Conservation (phyloP, 2,113 vertebrate species). For the Phainopepla nitens region DNA sequence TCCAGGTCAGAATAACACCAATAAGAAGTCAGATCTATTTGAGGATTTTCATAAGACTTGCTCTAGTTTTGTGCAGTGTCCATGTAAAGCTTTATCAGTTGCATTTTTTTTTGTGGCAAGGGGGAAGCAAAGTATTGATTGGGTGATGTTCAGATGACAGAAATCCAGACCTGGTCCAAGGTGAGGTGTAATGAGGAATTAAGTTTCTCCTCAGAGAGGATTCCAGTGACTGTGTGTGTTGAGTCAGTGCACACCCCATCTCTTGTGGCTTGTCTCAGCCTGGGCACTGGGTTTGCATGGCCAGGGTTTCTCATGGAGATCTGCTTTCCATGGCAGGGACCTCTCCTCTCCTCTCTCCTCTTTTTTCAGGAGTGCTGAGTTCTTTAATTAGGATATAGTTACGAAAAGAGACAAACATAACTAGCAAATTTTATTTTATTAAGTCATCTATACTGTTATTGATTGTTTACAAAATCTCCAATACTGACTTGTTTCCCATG, state of each 20-base stretch:
- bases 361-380: neutral
- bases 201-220: neutral
- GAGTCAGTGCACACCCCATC: accelerated
- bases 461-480: neutral
- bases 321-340: neutral
- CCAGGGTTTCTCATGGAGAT: neutral
- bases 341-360: too few species aligned
- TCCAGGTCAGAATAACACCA: neutral
- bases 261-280: neutral
- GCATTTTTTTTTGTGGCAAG: neutral
- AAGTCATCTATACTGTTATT: neutral
- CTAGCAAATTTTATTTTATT: neutral
- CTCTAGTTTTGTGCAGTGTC: neutral
- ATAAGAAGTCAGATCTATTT: neutral
- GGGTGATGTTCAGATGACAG: neutral
- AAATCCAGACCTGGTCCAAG: neutral
- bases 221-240: neutral
- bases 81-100: neutral
- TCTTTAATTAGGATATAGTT: neutral
- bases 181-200: neutral
- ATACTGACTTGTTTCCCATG: neutral
- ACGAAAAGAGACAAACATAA: neutral
- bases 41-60: neutral
- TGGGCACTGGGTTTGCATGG: neutral
- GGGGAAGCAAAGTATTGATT: neutral